phyloP scores from a whole-genome alignment of 2,888 invertebrate genomes.

The Cyaniris semiargus region DNA sequence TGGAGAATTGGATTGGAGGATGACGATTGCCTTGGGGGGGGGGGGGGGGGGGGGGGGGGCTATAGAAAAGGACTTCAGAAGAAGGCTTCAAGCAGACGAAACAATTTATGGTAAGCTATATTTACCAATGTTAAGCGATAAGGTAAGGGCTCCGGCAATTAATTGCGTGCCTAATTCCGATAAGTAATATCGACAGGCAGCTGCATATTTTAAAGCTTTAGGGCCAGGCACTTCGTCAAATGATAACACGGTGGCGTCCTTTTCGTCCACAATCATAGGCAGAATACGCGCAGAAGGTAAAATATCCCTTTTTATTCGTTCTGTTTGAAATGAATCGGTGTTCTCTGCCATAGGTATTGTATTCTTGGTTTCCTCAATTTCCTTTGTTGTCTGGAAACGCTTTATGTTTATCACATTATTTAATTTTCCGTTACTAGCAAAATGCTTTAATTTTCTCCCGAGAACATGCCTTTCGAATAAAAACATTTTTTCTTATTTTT shows the following conservation, averaged over 20 bases:
- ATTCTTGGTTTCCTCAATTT: conserved; percentile 42
- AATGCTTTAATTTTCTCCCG: conserved; percentile 38
- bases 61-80: not conserved
- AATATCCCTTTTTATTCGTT: conserved; percentile 50
- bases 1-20: too few relatives aligned
- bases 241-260: conserved; percentile 62
- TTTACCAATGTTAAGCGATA: conserved; percentile 70
- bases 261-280: conserved; percentile 59
- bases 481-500: conserved; percentile 33
- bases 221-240: conserved; percentile 86
- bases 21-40: too few relatives aligned
- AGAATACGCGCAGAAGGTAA: conserved; percentile 55
- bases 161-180: conserved; percentile 83
- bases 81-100: not conserved
- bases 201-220: conserved; percentile 76
- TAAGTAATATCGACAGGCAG: conserved; percentile 81
- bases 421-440: conserved; percentile 42
- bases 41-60: too few relatives aligned
- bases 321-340: conserved; percentile 34
- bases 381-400: conserved; percentile 48
- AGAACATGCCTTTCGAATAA: conserved; percentile 27
- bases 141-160: conserved; percentile 74
- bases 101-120: not conserved
- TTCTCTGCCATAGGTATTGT: conserved; percentile 15
- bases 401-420: conserved; percentile 43